Base-by-base conservation (phyloP, 2,113 vertebrate genomes). In the Kobus ellipsiprymnus region DNA sequence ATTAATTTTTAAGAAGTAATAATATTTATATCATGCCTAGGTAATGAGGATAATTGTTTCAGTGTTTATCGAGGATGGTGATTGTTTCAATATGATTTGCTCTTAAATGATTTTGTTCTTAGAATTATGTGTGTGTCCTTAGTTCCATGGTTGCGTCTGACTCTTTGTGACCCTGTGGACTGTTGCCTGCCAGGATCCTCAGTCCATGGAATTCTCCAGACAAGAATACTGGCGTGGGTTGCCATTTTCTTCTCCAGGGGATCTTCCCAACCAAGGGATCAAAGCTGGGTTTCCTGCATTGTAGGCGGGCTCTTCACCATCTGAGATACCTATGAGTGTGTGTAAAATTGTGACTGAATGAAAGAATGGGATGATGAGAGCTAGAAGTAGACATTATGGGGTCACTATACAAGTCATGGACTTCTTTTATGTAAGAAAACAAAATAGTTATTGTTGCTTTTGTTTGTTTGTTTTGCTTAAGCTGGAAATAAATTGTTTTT, bases 1-100 rank as follows among this genome's bases (percentile, higher is more conserved):
- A 57, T 29, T 74, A 57, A 78, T 29, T 15, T 89, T 96, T 78
- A 52, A 82, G 30, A 36, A 90, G 14, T 83, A 89, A 52, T 36
- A 44, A 67, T 77, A 62, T 88, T 6, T 6, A 55, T 52, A n/a
- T 83, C 55, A n/a, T 85, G 50, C 6, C 52, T 62, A 44, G 11
- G 6, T 25, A 60, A 48, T 15, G 19, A 93, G 21, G 29, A 87
- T 62, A 52, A 86, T 59, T 86, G 92, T 60, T 91, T 93, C 55
- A 77, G 29, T 95, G 71, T 57, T 96, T 88, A 25, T 52, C 27
- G 64, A 60, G 16, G 50, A 95, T 91, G 7, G 25, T 23, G 88
- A 48, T 46, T 19, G 40, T 90, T 85, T 88, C 33, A 59, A 23
- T 62, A 71, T 57, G 3, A 11, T 23, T 87, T 86, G 5, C 33